Percentiles rank a stretch among this genome's conserved stretches.
Evolutionary conservation across 2,113 vertebrate species (phyloP).

Genomic region (Desmodus rotundus): DNA sequence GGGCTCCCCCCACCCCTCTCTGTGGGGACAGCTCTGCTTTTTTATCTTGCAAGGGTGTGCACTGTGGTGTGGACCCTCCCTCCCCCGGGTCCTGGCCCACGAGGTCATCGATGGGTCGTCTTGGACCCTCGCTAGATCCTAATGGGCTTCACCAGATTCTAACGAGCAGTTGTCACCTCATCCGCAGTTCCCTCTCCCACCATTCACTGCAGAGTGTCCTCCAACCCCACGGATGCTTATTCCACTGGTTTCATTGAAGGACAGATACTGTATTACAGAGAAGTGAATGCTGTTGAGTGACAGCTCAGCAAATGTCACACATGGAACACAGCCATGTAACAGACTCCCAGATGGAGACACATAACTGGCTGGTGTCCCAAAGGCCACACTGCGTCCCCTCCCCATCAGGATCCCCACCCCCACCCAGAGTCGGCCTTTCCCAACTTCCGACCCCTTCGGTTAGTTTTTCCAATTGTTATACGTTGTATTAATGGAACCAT

Average conservation of each 20-base stretch:
- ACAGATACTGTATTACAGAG: not conserved
- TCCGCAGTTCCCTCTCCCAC: not conserved
- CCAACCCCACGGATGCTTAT: not conserved
- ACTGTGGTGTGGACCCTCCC: no score
- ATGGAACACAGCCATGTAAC: not conserved
- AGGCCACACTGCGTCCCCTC: not conserved
- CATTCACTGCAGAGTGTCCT: not conserved
- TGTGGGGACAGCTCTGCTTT: not conserved
- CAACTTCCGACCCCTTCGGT: not conserved
- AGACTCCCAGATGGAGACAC: not conserved
- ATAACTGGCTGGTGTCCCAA: not conserved
- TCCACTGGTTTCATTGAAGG: not conserved
- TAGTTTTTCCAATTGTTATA: not conserved
- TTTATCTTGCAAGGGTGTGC: not conserved
- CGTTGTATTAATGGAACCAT: not conserved
- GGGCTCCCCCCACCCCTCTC: no score
- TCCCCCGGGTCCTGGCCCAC: no score
- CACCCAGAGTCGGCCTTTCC: no score
- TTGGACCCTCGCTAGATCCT: not conserved
- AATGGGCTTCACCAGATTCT: not conserved
- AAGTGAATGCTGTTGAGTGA: not conserved
- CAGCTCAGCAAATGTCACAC: not conserved
- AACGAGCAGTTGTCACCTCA: not conserved
- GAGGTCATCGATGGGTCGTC: not conserved
- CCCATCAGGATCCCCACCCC: fast-evolving